Evolutionary conservation across 1,140 invertebrate genomes (phyloP).

Genomic region (Eurosta solidaginis): DNA sequence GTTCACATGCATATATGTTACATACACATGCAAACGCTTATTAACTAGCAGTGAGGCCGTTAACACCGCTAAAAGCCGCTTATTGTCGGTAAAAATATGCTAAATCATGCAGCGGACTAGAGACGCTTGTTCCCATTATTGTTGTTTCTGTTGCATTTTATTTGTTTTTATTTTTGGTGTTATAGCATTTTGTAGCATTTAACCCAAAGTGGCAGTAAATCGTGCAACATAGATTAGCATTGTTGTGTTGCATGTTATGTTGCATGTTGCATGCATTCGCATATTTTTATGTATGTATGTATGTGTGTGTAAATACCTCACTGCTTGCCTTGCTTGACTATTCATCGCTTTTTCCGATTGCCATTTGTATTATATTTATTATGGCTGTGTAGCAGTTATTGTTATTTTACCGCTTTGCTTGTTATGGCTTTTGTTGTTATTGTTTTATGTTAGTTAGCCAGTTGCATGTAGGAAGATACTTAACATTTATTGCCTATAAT

Average conservation of each 20-base stretch:
- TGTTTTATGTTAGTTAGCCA: conserved; percentile 9
- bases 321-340: not conserved
- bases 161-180: not conserved
- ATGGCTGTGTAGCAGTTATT: not conserved
- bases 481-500: conserved; percentile 13
- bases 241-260: conserved; percentile 24
- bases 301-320: not conserved
- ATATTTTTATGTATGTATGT: not conserved
- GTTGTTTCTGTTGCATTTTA: not conserved
- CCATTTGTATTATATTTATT: not conserved
- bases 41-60: not conserved
- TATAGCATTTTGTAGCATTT: conserved; percentile 11
- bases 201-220: conserved; percentile 23
- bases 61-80: conserved; percentile 7
- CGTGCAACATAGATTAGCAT: conserved; percentile 30
- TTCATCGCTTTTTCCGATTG: not conserved
- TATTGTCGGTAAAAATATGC: conserved; percentile 3
- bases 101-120: not conserved
- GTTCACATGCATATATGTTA: not conserved
- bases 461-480: conserved; percentile 19
- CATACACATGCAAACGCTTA: not conserved
- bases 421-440: not conserved
- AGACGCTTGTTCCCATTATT: not conserved
- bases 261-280: not conserved
- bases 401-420: conserved; percentile 21